These are phyloP conservation scores for Hafferia zeledoni DNA, from an alignment of 2,797 vertebrate genomes.

Conservation along the genomic window DNA sequence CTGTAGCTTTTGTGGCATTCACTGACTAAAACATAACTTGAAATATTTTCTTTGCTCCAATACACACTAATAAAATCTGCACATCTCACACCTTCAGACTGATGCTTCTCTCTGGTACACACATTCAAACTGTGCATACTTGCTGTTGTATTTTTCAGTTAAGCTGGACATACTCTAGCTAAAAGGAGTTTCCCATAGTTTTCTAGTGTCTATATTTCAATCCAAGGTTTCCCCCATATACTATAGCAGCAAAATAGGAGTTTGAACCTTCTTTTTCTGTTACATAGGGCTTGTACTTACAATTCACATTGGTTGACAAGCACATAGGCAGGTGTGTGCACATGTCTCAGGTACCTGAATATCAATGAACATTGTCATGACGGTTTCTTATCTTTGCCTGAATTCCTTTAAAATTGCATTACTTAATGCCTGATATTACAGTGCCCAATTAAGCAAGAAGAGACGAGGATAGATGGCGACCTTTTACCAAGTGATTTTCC, in stretches of 20 bases:
- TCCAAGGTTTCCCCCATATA: neutral
- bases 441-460: constrained; percentile 22
- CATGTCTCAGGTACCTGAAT: neutral
- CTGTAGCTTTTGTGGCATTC: neutral
- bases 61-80: neutral
- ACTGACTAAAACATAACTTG: neutral
- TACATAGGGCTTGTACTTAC: neutral
- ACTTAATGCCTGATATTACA: neutral
- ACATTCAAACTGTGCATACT: neutral
- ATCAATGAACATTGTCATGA: neutral
- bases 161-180: neutral
- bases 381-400: neutral
- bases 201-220: neutral
- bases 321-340: neutral
- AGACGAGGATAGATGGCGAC: neutral
- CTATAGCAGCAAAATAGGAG: neutral
- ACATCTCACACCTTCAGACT: neutral
- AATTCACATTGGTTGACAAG: neutral
- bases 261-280: neutral
- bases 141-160: neutral
- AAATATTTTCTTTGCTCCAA: neutral
- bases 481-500: constrained; percentile 36
- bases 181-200: neutral
- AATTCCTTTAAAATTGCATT: neutral
- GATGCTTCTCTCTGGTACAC: neutral